phyloP scores from a whole-genome alignment of 2,797 vertebrate genomes.

The Sebastes steindachneri region DNA sequence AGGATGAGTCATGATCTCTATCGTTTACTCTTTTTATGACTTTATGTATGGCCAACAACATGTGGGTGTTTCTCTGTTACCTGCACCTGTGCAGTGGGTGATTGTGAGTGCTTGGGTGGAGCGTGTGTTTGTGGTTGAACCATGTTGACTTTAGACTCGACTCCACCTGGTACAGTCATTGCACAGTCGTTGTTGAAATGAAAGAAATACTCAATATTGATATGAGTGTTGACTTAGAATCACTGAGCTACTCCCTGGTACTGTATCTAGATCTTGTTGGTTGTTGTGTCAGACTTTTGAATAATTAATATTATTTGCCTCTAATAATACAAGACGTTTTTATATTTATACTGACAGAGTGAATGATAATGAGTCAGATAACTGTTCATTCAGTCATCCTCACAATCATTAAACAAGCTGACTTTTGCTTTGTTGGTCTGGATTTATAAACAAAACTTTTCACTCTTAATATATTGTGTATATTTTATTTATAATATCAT shows the following conservation, averaged over 20 bases:
- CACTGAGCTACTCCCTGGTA: neutral
- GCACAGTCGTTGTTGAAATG: neutral
- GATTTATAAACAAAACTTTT: too few relatives aligned
- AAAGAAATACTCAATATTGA: neutral
- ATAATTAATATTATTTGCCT: neutral
- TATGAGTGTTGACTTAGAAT: neutral
- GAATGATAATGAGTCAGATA: too few relatives aligned
- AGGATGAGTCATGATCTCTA: constrained; percentile 4
- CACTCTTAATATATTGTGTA: too few relatives aligned
- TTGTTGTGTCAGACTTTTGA: neutral
- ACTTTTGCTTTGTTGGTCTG: too few relatives aligned
- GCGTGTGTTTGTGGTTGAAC: neutral
- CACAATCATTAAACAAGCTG: too few relatives aligned
- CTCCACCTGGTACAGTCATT: neutral
- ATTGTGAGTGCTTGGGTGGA: neutral
- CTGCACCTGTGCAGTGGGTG: neutral
- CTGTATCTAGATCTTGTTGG: neutral
- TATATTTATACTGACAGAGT: too few relatives aligned
- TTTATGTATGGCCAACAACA: neutral
- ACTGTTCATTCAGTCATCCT: too few relatives aligned
- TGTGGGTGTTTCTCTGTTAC: neutral
- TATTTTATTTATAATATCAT: too few relatives aligned
- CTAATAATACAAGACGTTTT: neutral
- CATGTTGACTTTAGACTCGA: constrained; percentile 11
- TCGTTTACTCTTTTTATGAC: neutral